Evolutionary conservation across 2,113 vertebrate species (phyloP), one percentile per base, ranked within the genome.

Genomic region (Microcebus jonahi): DNA sequence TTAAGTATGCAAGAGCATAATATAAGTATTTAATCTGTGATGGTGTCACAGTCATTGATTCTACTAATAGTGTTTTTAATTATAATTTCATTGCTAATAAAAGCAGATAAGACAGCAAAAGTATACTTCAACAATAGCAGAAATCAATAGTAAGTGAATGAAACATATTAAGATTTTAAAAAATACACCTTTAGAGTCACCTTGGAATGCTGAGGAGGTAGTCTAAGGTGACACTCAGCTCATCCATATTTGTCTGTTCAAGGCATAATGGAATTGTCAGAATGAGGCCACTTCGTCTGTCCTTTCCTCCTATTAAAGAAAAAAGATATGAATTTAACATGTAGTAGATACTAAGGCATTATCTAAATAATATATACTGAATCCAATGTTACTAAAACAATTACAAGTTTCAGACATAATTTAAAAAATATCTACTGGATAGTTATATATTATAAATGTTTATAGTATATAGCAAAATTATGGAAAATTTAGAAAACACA

Each of bases 241-340:
- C 99, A 95, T 99, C 99, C 99, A 99, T 99, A 98, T 99, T 99
- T 17, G 99, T 99, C 98, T 99, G 99, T 89, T 99, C 99, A 2
- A 99, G 99, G 96, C 99, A 99, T 98, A 99, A 98, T 81, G 99
- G 99, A 98, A 99, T 99, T 94, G 99, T 99, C 97, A 99, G 98
- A 98, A 99, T 99, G 98, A 99, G 99, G 96, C 99, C 99, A 96
- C 99, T 99, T 97, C 99, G 99, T 95, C 99, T 98, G 98, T 99
- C 99, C 97, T 99, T 99, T 73, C 99, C 99, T 96, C 99, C 99
- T 99, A 71, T 97, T 98, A 97, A 34, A 71, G 77, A 95, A 70
- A 61, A 76, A 90, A 96, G 25, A 86, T 0, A 87, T 83, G 77
- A 82, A 79, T 86, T 89, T 84, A 96, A 92, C 23, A 93, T 92